Conservation (phyloP, 1,140 invertebrate genomes). For the Drosophila dunni region DNA sequence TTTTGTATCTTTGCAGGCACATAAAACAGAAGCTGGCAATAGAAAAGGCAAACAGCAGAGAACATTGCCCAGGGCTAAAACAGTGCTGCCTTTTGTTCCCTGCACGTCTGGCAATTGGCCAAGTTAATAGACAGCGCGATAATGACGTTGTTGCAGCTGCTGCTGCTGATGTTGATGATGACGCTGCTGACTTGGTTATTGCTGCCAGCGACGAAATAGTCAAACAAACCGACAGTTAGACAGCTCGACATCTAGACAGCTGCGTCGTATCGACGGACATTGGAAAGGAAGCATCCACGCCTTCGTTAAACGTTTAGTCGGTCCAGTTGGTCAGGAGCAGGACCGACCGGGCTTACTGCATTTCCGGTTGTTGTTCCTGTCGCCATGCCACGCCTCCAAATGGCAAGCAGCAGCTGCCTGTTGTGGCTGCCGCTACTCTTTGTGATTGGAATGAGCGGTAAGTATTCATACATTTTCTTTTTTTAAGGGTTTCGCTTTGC, state of each 20-base stretch:
- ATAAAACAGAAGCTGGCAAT: constrained; percentile 56
- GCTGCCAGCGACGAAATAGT: constrained; percentile 59
- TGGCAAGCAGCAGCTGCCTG: constrained; percentile 64
- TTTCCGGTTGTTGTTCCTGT: constrained; percentile 76
- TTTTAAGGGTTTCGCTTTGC: constrained; percentile 31
- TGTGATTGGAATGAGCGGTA: constrained; percentile 78
- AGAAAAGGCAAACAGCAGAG: constrained; percentile 52
- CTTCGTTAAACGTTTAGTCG: background rate
- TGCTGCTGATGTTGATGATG: constrained; percentile 70
- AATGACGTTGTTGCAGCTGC: constrained; percentile 74
- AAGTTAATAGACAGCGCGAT: constrained; percentile 77
- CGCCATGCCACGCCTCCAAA: constrained; percentile 63
- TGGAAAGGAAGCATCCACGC: background rate
- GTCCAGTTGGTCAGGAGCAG: constrained; percentile 21
- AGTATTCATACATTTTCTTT: constrained; percentile 45
- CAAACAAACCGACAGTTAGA: constrained; percentile 26
- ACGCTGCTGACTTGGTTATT: constrained; percentile 79
- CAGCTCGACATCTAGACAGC: constrained; percentile 12
- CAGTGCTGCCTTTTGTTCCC: constrained; percentile 56
- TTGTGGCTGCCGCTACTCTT: constrained; percentile 65
- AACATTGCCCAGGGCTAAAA: constrained; percentile 27
- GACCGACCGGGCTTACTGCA: constrained; percentile 65
- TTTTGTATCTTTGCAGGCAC: constrained; percentile 54
- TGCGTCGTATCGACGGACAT: too few species aligned
- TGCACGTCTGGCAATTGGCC: constrained; percentile 72